Base-by-base conservation (phyloP, 2,113 vertebrate genomes). In the Aleadryas rufinucha region DNA sequence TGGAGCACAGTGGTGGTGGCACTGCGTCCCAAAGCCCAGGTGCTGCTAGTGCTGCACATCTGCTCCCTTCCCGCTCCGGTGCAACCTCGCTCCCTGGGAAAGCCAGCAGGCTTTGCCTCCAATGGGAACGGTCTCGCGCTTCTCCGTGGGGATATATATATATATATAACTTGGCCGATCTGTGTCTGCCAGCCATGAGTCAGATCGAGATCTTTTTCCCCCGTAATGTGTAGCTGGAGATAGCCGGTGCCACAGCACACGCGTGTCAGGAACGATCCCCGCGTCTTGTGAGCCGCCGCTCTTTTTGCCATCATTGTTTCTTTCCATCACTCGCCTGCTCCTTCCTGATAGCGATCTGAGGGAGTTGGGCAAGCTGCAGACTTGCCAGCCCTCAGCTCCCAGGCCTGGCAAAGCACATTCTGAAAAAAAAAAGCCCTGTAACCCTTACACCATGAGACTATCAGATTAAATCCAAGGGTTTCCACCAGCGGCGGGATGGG, bases 391-490 rank as follows among this genome's bases (percentile, higher is more conserved):
- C 86, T 93, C 91, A 74, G 95, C 96, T 97, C 95, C 92, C 82
- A 95, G 95, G 95, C 86, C 95, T 96, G 82, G 94, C 92, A 85
- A 74, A 93, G 80, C 59, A 65, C 56, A 77, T 88, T 82, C 95
- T n/a, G 44, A 1, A 41, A 19, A 39, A 33, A 26, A 57, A 63
- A 20, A 4, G 4, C 30, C 41, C 54, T 84, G 64, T 20, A 31
- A 21, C 49, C 65, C 92, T 98, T 92, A 63, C 41, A 28, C 72
- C 17, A 37, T 85, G 94, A 98, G 95, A 94, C 96, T 97, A 96
- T 97, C 96, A 96, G 97, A 96, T 97, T 85, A 97, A 98, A 98
- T 97, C 93, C 94, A 89, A 97, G 95, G 93, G 91, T 92, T 96
- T 97, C 97, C 93, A 96, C 94, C 92, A 90, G 95, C 78, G 20